Evolutionary conservation across 2,888 invertebrate genomes (phyloP).

Genomic region (Ptychoptera albimana): DNA sequence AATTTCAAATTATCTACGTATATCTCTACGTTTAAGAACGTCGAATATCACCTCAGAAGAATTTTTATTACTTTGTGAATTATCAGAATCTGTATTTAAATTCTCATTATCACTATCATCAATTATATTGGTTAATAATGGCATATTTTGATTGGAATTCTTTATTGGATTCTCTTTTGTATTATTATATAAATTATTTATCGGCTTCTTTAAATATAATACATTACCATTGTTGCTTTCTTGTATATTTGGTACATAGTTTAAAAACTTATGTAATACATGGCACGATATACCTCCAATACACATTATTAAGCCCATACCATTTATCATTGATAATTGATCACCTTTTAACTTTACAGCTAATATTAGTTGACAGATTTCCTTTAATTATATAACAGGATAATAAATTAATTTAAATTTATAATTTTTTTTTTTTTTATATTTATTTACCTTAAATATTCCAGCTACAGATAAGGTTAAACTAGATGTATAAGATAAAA

Average conservation of each 20-base stretch:
- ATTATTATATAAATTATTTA: neutral
- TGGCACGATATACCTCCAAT: slow-evolving; percentile 77
- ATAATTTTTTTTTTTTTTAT: neutral
- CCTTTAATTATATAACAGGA: slow-evolving; percentile 40
- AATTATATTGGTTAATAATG: slow-evolving; percentile 15
- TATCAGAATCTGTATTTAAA: slow-evolving; percentile 23
- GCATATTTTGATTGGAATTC: slow-evolving; percentile 21
- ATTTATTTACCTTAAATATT: slow-evolving; percentile 71
- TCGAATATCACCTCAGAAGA: slow-evolving; percentile 36
- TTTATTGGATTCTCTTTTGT: neutral
- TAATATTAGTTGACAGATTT: slow-evolving; percentile 77
- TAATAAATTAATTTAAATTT: slow-evolving; percentile 1
- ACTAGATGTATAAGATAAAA: slow-evolving; percentile 87
- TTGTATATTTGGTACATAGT: neutral
- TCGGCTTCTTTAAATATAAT: slow-evolving; percentile 1
- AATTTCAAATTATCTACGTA: slow-evolving; percentile 12
- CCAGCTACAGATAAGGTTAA: slow-evolving; percentile 90
- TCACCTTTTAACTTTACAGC: slow-evolving; percentile 83
- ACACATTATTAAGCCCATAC: slow-evolving; percentile 72
- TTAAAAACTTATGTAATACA: slow-evolving; percentile 51
- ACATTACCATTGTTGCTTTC: slow-evolving; percentile 2
- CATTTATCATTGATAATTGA: slow-evolving; percentile 64
- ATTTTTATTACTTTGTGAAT: slow-evolving; percentile 31
- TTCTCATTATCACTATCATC: slow-evolving; percentile 15
- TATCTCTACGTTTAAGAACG: slow-evolving; percentile 37